Percentiles rank a stretch among this genome's conserved stretches.
Evolutionary conservation across 2,797 vertebrate genomes (phyloP).

Genomic region (Pempheris klunzingeri): DNA sequence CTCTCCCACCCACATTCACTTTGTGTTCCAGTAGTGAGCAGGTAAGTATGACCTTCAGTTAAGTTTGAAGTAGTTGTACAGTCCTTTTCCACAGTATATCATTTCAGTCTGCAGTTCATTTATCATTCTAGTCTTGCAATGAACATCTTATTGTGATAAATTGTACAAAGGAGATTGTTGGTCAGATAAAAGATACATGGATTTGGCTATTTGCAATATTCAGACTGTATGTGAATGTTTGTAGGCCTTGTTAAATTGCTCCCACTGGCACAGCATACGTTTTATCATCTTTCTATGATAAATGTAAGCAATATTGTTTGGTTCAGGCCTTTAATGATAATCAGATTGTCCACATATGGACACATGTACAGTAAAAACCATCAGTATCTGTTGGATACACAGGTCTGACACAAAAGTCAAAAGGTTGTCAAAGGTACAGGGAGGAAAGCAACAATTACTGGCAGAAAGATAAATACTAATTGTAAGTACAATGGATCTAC

Average conservation of each 20-base stretch:
- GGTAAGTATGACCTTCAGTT: conserved; percentile 32
- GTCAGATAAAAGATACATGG: background rate
- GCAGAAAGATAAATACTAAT: background rate
- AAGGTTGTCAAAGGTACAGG: background rate
- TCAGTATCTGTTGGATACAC: conserved; percentile 19
- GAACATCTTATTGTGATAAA: background rate
- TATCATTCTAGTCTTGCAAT: background rate
- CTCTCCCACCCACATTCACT: background rate
- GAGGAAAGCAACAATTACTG: background rate
- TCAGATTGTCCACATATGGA: conserved; percentile 7
- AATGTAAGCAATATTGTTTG: conserved; percentile 30
- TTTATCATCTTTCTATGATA: conserved; percentile 26
- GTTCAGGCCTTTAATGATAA: conserved; percentile 16
- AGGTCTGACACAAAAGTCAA: no score
- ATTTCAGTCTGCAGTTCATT: background rate
- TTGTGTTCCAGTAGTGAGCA: conserved; percentile 6
- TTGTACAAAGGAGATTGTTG: conserved; percentile 2
- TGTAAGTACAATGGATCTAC: background rate
- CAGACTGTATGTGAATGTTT: conserved; percentile 11
- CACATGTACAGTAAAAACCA: conserved; percentile 23
- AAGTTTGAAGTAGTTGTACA: conserved; percentile 1
- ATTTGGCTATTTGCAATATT: conserved; percentile 6
- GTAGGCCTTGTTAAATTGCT: conserved; percentile 12
- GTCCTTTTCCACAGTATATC: background rate
- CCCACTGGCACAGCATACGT: conserved; percentile 2